Percentiles rank a stretch among this genome's conserved stretches.
These are phyloP conservation scores for Platygyra sinensis DNA, from an alignment of 64 coral and sea anemone genomes.

Conservation along the genomic window DNA sequence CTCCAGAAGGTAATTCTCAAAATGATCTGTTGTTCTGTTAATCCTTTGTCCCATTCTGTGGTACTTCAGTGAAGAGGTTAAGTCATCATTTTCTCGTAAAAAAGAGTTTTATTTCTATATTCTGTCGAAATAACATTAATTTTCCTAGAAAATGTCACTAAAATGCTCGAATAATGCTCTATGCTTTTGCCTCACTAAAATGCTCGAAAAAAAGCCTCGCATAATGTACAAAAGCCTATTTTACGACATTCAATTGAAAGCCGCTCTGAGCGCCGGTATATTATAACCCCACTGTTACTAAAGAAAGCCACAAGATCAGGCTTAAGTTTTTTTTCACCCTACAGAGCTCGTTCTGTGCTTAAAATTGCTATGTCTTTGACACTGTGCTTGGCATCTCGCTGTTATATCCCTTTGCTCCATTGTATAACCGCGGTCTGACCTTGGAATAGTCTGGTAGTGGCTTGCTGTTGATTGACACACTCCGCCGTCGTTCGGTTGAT, in stretches of 20 bases:
- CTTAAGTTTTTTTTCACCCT: neutral
- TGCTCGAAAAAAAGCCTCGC: neutral
- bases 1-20: too few relatives aligned
- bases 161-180: conserved; percentile 35
- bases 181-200: conserved; percentile 51
- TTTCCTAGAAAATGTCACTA: neutral
- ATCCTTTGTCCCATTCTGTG: too few relatives aligned
- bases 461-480: neutral
- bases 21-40: too few relatives aligned
- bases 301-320: too few relatives aligned
- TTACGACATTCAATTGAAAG: too few relatives aligned
- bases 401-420: neutral
- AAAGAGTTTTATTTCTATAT: too few relatives aligned
- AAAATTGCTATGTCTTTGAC: neutral
- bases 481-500: neutral
- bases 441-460: conserved; percentile 1
- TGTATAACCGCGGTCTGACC: neutral
- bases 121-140: too few relatives aligned
- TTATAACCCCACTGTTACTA: too few relatives aligned
- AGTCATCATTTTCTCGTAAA: too few relatives aligned
- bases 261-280: too few relatives aligned
- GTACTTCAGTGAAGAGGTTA: too few relatives aligned
- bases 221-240: too few relatives aligned
- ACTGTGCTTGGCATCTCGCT: neutral
- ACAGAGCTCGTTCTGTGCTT: neutral